Conservation (phyloP, 2,797 vertebrate species). For the Myotis vivesi region DNA sequence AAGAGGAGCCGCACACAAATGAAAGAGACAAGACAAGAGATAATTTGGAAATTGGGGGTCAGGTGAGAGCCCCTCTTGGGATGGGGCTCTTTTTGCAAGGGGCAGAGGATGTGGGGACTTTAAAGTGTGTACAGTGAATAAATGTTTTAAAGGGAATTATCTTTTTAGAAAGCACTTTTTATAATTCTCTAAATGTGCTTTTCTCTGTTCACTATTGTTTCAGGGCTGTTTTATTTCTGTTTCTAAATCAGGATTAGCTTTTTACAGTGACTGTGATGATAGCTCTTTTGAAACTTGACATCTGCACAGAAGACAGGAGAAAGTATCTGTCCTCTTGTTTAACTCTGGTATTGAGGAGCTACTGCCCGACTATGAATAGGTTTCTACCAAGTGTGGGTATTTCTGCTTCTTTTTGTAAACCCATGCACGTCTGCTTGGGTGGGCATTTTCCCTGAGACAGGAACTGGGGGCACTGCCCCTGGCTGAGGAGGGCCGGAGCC, state of each 20-base stretch:
- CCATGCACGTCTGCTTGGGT: neutral
- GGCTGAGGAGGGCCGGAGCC: neutral
- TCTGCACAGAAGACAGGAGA: neutral
- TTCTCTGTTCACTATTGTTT: neutral
- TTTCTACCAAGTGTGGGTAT: neutral
- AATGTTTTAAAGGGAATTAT: slow-evolving; percentile 3
- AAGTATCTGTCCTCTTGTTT: neutral
- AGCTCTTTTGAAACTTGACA: slow-evolving; percentile 21
- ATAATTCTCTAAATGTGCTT: slow-evolving; percentile 36
- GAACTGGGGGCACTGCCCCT: neutral
- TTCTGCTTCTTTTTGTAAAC: neutral
- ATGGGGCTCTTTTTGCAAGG: neutral
- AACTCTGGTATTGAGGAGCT: neutral
- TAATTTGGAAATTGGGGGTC: no score
- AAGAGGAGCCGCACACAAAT: no score
- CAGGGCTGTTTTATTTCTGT: neutral
- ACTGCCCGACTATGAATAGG: neutral
- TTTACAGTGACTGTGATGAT: neutral
- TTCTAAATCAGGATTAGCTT: neutral
- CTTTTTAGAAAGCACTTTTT: slow-evolving; percentile 41
- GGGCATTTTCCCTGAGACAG: neutral
- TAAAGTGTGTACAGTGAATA: neutral
- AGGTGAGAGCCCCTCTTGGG: no score
- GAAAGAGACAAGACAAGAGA: no score
- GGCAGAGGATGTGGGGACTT: neutral